Evolutionary conservation across 2,113 vertebrate species (phyloP), one percentile per base, ranked within the genome.

Genomic region (Pao palembangensis): DNA sequence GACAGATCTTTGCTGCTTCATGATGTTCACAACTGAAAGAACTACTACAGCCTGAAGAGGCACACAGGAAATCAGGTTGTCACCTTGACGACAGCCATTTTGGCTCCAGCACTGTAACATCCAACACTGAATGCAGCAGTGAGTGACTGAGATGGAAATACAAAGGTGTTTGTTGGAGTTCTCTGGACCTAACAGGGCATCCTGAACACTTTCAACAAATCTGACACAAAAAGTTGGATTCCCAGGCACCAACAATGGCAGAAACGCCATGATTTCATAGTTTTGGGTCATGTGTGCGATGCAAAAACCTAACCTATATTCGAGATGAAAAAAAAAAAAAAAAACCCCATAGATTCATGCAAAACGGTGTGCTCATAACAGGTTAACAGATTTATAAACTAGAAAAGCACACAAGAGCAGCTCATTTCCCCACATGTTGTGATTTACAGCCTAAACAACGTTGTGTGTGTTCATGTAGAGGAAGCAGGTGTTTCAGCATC

Each of bases 41-140:
- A 8, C 34, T 23, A 5, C 54, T 28, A 5, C 54, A 68, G 25
- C 34, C 55, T 41, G 41, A 0, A 25, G 61, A 53, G 58, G 58
- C 53, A 58, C 21, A 61, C 56, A 69, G 55, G 64, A 71, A 63
- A 64, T 55, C 42, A 52, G 60, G 58, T 67, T 61, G 52, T 48
- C 19, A 51, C 51, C 43, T 53, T 62, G 31, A 55, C 54, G 64
- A 73, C 28, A n/a, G 72, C 79, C 84, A 86, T 86, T 79, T 83
- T 83, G 80, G 73, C 23, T 43, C 60, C 61, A 58, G 58, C 42
- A 28, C 21, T 42, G 46, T 15, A 11, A 31, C 13, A n/a, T 21
- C 43, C 7, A 42, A 25, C 20, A 43, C 21, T 41, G 23, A 60
- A 19, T 18, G 49, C 6, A 71, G 18, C 11, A 0, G 17, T 41